Percentiles rank a stretch among this genome's conserved stretches.
These are phyloP conservation scores for Arrhopalites spinosus DNA, from an alignment of 2,888 invertebrate species.

Conservation along the genomic window DNA sequence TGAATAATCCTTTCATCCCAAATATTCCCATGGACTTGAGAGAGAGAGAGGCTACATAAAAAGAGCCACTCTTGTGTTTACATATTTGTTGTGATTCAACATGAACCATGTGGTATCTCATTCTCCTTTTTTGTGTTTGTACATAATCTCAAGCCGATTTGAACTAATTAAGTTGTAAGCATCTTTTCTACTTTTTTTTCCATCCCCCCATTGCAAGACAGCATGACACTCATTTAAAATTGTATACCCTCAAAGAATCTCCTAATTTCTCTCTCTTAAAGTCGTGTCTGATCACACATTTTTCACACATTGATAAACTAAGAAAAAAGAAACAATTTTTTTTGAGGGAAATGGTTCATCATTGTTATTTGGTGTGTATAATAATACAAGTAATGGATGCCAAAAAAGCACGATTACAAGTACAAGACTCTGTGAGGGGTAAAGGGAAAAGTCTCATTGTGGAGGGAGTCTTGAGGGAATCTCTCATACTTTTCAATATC, in stretches of 20 bases:
- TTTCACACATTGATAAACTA: conserved; percentile 1
- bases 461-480: no score
- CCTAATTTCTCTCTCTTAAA: conserved; percentile 5
- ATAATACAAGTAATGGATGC: no score
- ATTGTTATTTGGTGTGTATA: no score
- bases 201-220: background rate
- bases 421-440: no score
- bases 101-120: no score
- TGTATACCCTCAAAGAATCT: conserved; percentile 3
- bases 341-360: no score
- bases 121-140: background rate
- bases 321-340: no score
- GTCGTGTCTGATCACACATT: conserved; percentile 28
- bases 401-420: no score
- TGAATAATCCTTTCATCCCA: background rate
- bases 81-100: background rate
- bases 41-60: background rate
- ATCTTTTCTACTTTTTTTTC: background rate
- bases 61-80: background rate
- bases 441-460: no score
- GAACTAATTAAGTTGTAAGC: no score
- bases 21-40: background rate
- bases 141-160: background rate
- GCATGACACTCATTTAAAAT: background rate
- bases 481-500: no score